These are phyloP conservation scores for Gryllus longicercus DNA, from an alignment of 2,888 invertebrate genomes.

Conservation along the genomic window DNA sequence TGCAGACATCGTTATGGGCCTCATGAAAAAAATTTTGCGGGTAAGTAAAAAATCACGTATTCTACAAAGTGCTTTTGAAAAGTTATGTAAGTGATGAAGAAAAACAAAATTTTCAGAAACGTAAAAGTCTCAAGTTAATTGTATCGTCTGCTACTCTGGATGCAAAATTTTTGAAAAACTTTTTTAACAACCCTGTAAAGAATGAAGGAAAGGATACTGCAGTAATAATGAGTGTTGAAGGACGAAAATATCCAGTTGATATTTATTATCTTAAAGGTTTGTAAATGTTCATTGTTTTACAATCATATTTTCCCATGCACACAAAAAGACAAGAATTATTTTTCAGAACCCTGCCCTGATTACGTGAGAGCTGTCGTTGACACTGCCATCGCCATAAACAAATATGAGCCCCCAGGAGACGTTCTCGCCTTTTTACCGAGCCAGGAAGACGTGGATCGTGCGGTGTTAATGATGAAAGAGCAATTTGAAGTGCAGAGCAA, in stretches of 20 bases:
- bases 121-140: constrained; percentile 75
- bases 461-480: constrained; percentile 61
- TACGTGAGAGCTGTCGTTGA: constrained; percentile 85
- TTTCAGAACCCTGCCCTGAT: constrained; percentile 78
- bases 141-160: constrained; percentile 95
- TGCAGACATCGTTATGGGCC: constrained; percentile 90
- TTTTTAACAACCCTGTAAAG: constrained; percentile 62
- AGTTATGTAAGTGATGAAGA: background rate
- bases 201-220: constrained; percentile 62
- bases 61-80: constrained; percentile 26
- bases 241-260: constrained; percentile 82
- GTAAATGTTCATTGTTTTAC: constrained; percentile 40
- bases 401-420: constrained; percentile 78
- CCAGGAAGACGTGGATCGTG: constrained; percentile 87
- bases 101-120: constrained; percentile 48
- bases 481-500: constrained; percentile 49
- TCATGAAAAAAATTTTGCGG: constrained; percentile 85
- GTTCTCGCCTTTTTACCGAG: constrained; percentile 90
- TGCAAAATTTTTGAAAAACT: constrained; percentile 77
- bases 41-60: constrained; percentile 47
- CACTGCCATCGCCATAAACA: constrained; percentile 85
- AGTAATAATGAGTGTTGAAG: constrained; percentile 81
- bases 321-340: background rate
- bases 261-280: constrained; percentile 74
- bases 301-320: background rate